Evolutionary conservation across 1,140 invertebrate species (phyloP), one percentile per base, ranked within the genome.

Genomic region (Tetragonula clypearis): DNA sequence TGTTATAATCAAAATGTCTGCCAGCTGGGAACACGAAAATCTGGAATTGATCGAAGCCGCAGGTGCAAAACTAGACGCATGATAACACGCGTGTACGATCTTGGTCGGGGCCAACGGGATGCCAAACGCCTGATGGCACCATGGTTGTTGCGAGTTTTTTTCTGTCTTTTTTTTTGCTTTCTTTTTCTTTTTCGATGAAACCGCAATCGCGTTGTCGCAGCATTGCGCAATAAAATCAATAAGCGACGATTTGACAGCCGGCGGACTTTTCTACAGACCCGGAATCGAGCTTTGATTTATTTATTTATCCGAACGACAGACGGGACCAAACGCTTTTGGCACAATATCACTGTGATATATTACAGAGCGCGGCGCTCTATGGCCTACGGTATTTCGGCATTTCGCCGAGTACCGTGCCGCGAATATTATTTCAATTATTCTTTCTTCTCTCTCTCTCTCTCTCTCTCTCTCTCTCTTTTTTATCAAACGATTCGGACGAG

Each of bases 181-280:
- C 8, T 41, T 41, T 9, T 41, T 41, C 6, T 41, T 41, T 58
- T 72, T 74, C 53, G 60, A 56, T 69, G 55, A 49, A 21, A 58
- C 86, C 66, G 30, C 77, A 74, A 65, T 69, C 66, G 65, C 69
- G 71, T 86, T 80, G 75, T 88, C 74, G 81, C 72, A 69, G 82
- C 56, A 65, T 68, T 75, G 78, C 86, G 79, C 87, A 86, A 89
- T 76, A 69, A 71, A 82, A 69, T 81, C 79, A 62, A 88, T 82
- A 85, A 88, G 82, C 58, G 79, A 66, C 82, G 35, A 69, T 79
- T 79, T 85, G 78, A 81, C 56, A 62, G 53, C 11, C n/a, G 62
- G 12, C 60, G 8, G 30, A 81, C 53, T 30, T 19, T 85, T 68
- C 77, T 23, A 26, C 30, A 19, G 53, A 23, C 30, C 55, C n/a